These are phyloP conservation scores for Phenganax marumi DNA, from an alignment of 92 coral and sea anemone species.

Conservation along the genomic window DNA sequence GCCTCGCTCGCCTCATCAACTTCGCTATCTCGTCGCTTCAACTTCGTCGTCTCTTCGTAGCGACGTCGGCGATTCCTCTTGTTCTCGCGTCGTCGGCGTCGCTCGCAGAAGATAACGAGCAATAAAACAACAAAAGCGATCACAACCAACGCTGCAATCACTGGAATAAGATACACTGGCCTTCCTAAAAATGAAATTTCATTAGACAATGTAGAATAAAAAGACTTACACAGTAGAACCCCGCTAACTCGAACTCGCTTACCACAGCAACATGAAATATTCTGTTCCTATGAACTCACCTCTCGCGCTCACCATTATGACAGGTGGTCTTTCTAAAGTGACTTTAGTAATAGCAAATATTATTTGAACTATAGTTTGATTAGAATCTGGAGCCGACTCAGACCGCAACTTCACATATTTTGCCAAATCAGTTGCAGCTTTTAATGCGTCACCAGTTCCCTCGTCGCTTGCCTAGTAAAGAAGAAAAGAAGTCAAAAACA, in stretches of 20 bases:
- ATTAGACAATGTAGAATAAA: background rate
- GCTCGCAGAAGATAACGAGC: slow-evolving; percentile 80
- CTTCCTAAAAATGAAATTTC: slow-evolving; percentile 52
- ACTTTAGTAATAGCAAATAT: slow-evolving; percentile 84
- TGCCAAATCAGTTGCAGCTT: slow-evolving; percentile 86
- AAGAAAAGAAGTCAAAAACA: background rate
- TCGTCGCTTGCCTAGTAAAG: slow-evolving; percentile 75
- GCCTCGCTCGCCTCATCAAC: slow-evolving; percentile 64
- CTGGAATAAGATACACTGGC: slow-evolving; percentile 84
- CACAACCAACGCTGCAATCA: slow-evolving; percentile 91
- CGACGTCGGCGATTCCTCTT: slow-evolving; percentile 69
- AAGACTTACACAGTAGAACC: too few relatives aligned
- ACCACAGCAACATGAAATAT: too few relatives aligned
- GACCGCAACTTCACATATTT: slow-evolving; percentile 67
- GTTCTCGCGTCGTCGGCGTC: slow-evolving; percentile 75
- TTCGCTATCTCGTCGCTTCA: slow-evolving; percentile 75
- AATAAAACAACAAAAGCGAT: slow-evolving; percentile 79
- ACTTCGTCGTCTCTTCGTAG: slow-evolving; percentile 63
- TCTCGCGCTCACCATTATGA: slow-evolving; percentile 64
- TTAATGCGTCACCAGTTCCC: slow-evolving; percentile 74
- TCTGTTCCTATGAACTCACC: slow-evolving; percentile 47
- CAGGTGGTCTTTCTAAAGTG: slow-evolving; percentile 79
- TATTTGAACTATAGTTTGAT: slow-evolving; percentile 73
- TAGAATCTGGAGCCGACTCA: slow-evolving; percentile 48
- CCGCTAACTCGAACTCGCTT: too few relatives aligned